phyloP scores from a whole-genome alignment of 1,140 invertebrate genomes.

The Diabrotica undecimpunctata region DNA sequence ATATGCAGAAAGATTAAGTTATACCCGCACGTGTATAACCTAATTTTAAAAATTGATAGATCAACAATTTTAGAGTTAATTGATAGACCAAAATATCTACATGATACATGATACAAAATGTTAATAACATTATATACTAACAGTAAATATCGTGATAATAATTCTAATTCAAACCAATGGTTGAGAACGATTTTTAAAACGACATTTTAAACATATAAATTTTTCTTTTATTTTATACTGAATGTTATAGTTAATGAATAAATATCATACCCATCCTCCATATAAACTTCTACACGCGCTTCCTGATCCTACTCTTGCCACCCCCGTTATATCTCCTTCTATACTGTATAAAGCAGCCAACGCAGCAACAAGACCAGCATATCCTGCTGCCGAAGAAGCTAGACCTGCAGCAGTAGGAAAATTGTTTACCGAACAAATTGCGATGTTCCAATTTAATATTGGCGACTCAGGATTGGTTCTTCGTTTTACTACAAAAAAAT shows the following conservation, averaged over 20 bases:
- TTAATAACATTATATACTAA: no score
- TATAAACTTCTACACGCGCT: conserved; percentile 93
- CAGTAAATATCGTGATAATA: no score
- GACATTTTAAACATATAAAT: no score
- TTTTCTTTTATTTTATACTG: no score
- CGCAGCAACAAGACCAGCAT: conserved; percentile 79
- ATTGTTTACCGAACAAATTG: conserved; percentile 93
- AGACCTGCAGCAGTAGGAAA: conserved; percentile 98
- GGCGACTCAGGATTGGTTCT: conserved; percentile 29
- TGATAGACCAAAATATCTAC: no score
- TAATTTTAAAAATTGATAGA: no score
- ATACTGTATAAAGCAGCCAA: conserved; percentile 75
- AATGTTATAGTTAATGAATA: background rate
- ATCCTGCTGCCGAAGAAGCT: conserved; percentile 97
- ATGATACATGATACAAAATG: no score
- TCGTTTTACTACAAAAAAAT: conserved; percentile 39
- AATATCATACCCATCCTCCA: conserved; percentile 79
- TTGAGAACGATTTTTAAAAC: no score
- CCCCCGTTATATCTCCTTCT: conserved; percentile 73
- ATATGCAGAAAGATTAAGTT: no score
- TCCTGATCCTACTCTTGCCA: conserved; percentile 88
- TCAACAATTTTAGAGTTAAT: no score
- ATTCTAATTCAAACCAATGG: no score
- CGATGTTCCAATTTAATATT: conserved; percentile 67
- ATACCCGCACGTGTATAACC: no score